A percentile compares a stretch with the other conserved stretches of the same genome.
These are phyloP conservation scores for Chloroceryle amazona DNA, from an alignment of 2,797 vertebrate species.

Conservation along the genomic window DNA sequence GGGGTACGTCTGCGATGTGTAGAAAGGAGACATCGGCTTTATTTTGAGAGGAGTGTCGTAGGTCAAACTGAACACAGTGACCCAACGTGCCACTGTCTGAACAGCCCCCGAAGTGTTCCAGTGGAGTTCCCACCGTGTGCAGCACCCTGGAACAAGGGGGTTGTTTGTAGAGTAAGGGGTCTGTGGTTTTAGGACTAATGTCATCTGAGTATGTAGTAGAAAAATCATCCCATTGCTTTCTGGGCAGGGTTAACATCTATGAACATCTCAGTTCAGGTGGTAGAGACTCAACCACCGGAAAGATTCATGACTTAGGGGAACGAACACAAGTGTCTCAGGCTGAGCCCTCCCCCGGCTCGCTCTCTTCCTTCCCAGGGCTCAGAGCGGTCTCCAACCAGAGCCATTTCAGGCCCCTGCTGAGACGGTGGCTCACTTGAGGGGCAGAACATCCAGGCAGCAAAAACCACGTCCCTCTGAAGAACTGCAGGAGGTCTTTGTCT, in stretches of 20 bases:
- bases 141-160: not conserved
- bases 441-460: not conserved
- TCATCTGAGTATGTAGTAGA: not conserved
- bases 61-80: not conserved
- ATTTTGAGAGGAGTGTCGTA: not conserved
- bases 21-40: not conserved
- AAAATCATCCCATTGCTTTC: fast-evolving
- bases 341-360: not conserved
- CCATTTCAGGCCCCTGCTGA: not conserved
- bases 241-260: not conserved
- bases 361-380: not conserved
- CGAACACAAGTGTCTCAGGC: not conserved
- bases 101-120: not conserved
- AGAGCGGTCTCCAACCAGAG: not conserved
- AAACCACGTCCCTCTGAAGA: not conserved
- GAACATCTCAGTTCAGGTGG: fast-evolving
- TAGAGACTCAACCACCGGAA: not conserved
- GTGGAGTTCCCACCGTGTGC: fast-evolving
- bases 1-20: not conserved
- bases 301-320: not conserved
- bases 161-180: not conserved
- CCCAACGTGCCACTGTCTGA: not conserved
- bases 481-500: not conserved
- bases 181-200: not conserved
- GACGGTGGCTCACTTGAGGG: fast-evolving